Base-by-base conservation (phyloP, 1,140 invertebrate genomes). In the Brachionus manjavacas region DNA sequence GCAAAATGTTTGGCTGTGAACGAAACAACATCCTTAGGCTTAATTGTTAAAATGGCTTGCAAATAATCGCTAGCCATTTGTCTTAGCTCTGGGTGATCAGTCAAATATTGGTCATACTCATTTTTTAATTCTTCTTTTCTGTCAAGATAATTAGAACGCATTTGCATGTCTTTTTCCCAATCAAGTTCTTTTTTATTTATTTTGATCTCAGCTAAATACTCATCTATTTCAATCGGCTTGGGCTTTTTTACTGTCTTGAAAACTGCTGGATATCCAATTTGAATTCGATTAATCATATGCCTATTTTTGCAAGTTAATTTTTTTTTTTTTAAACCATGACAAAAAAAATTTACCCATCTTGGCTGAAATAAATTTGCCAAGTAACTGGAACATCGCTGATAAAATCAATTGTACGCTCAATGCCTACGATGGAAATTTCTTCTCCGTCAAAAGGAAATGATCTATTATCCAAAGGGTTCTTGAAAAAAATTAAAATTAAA, bases 1-100 rank as follows among this genome's bases (percentile, higher is more conserved):
- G 89, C 85, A 85, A 90, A 90, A 85, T 89, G 89, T 41, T 89
- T 88, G 3, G 88, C 89, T 76, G 88, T 87, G 86, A 89, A 90
- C 25, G 87, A 83, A 8, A 89, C 84, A 46, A 88, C 87, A 86
- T 90, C 88, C 14, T 87, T 86, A 16, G 89, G 89, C 86, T 90
- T 90, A 74, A 89, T 85, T 49, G 89, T 86, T 60, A 90, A 86
- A 85, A 90, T 74, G 76, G 89, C 88, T 85, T 90, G 89, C 35
- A 89, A 85, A 85, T 89, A 90, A 85, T 90, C 89, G 43, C 88
- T 87, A 6, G 89, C 86, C 1, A 90, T 86, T 25, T 87, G 87
- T 79, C 87, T 87, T 16, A 90, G 84, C 83, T 90, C 89, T 28
- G 89, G 89, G 85, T 90, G 89, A 66, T 88, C 85, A 23, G 86